Conservation (phyloP, 2,113 vertebrate genomes). For the Triplophysa dalaica region DNA sequence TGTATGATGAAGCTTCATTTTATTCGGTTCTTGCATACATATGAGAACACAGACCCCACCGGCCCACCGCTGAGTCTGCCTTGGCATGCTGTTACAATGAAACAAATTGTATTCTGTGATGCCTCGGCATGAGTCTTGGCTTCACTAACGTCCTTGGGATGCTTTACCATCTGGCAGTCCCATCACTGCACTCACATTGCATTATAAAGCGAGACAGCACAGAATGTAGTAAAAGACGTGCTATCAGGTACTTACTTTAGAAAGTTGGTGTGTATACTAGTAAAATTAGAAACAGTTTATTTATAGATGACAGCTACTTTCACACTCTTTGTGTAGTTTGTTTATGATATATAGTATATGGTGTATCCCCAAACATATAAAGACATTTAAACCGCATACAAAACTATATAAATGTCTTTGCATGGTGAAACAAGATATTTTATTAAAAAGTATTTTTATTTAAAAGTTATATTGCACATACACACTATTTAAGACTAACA, state of each 20-base stretch:
- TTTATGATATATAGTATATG: too few relatives aligned
- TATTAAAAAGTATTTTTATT: too few relatives aligned
- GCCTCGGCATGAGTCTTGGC: slow-evolving; percentile 56
- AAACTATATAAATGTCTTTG: too few relatives aligned
- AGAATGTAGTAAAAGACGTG: slow-evolving; percentile 14
- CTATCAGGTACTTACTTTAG: background rate
- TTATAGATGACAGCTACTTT: slow-evolving; percentile 12
- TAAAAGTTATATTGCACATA: too few relatives aligned
- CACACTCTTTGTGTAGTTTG: too few relatives aligned
- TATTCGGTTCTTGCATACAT: slow-evolving; percentile 47
- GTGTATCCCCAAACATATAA: too few relatives aligned
- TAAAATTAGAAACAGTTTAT: background rate
- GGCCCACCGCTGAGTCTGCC: slow-evolving; percentile 51
- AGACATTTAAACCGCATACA: too few relatives aligned
- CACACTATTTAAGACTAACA: too few relatives aligned
- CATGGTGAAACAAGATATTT: too few relatives aligned
- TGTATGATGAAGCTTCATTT: slow-evolving; percentile 48
- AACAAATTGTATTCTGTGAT: slow-evolving; percentile 60
- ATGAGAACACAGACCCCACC: slow-evolving; percentile 46
- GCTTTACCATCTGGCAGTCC: slow-evolving; percentile 56
- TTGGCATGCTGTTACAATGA: slow-evolving; percentile 54
- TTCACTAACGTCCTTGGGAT: slow-evolving; percentile 55
- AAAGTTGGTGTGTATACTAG: background rate
- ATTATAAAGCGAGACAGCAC: slow-evolving; percentile 35
- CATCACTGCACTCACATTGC: slow-evolving; percentile 47